A percentile compares a stretch with the other conserved stretches of the same genome.
These are phyloP conservation scores for Strigops habroptila DNA, from an alignment of 2,113 vertebrate species.

Conservation along the genomic window DNA sequence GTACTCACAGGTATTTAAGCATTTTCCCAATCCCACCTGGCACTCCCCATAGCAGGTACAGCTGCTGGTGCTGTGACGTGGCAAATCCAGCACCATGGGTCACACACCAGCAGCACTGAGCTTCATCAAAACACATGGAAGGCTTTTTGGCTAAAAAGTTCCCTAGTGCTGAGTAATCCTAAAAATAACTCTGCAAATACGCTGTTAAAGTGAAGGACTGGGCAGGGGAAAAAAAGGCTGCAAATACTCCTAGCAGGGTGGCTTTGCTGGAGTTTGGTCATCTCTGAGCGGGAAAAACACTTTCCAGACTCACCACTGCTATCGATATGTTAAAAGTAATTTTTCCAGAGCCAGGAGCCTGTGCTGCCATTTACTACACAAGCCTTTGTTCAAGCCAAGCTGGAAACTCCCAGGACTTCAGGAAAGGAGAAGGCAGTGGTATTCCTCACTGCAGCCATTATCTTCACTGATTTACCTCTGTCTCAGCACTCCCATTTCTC, in stretches of 20 bases:
- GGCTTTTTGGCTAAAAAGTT: not conserved
- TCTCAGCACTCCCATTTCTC: not conserved
- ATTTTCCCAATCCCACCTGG: not conserved
- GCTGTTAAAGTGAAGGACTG: not conserved
- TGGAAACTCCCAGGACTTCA: not conserved
- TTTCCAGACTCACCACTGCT: not conserved
- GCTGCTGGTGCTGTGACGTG: too few species aligned
- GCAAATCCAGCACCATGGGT: not conserved
- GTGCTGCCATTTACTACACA: not conserved
- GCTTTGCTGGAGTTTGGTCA: not conserved
- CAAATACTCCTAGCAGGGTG: not conserved
- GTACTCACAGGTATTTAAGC: not conserved
- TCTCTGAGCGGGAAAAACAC: not conserved
- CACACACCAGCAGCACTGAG: rapidly evolving
- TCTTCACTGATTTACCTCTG: not conserved
- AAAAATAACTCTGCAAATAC: too few species aligned
- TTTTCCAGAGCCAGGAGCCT: not conserved
- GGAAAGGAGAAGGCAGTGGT: not conserved
- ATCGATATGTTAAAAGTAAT: not conserved
- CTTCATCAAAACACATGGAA: not conserved
- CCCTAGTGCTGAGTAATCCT: rapidly evolving
- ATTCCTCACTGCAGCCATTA: not conserved
- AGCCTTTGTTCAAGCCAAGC: not conserved
- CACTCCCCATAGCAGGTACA: too few species aligned
- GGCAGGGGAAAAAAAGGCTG: not conserved